These are phyloP conservation scores for Scotopteryx bipunctaria DNA, from an alignment of 2,888 invertebrate species.

Conservation along the genomic window DNA sequence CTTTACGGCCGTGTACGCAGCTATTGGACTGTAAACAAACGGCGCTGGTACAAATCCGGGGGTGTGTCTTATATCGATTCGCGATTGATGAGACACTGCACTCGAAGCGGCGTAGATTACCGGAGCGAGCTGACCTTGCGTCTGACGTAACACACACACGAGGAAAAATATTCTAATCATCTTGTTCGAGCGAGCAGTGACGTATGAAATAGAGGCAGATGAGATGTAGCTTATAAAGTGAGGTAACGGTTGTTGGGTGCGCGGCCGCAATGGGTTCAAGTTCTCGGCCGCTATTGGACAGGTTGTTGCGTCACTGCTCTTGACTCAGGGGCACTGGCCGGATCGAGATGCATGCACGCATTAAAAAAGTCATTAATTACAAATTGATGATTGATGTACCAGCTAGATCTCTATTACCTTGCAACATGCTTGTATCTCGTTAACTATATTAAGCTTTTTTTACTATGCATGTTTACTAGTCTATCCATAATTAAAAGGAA, in stretches of 20 bases:
- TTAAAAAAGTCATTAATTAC: constrained; percentile 38
- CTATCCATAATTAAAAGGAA: no score
- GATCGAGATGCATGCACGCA: constrained; percentile 55
- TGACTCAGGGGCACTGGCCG: constrained; percentile 63
- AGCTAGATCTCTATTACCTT: neutral
- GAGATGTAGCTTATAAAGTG: constrained; percentile 65
- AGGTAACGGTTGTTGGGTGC: constrained; percentile 69
- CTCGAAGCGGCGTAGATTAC: constrained; percentile 75
- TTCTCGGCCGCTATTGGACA: constrained; percentile 60
- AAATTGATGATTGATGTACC: neutral
- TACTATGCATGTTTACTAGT: no score
- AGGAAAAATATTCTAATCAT: constrained; percentile 60
- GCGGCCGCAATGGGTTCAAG: constrained; percentile 62
- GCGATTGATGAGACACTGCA: constrained; percentile 82
- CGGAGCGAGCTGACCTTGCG: constrained; percentile 56
- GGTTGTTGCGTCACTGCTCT: constrained; percentile 65
- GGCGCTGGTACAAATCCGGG: constrained; percentile 55
- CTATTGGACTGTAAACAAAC: constrained; percentile 58
- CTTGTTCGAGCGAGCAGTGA: constrained; percentile 47
- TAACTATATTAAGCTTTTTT: neutral
- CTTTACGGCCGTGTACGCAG: constrained; percentile 44
- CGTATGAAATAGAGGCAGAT: constrained; percentile 49
- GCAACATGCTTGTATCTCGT: neutral
- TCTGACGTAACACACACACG: constrained; percentile 46
- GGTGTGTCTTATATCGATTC: constrained; percentile 73